Evolutionary conservation across 30 jellyfish, hydroid and myxozoan genomes (phyloP).

Genomic region (Sanderia malayensis): DNA sequence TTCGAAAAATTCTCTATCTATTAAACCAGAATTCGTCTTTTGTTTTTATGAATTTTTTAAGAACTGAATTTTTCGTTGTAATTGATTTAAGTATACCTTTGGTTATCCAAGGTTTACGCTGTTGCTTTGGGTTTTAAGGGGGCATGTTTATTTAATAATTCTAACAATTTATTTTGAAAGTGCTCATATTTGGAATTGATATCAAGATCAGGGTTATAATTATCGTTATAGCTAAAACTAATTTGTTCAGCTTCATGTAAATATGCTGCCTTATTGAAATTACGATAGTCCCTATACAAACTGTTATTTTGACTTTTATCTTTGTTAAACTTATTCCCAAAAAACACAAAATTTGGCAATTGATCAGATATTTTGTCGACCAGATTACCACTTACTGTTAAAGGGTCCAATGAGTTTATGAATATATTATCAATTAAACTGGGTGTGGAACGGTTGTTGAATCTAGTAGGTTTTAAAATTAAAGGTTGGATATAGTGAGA

Average conservation of each 20-base stretch:
- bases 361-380: too few relatives aligned
- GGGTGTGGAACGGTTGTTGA: not conserved
- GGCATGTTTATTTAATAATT: not conserved
- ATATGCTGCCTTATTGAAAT: not conserved
- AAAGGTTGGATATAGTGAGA: not conserved
- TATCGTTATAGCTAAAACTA: not conserved
- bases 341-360: not conserved
- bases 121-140: slow-evolving; percentile 1
- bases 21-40: not conserved
- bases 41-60: not conserved
- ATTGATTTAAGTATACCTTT: not conserved
- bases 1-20: not conserved
- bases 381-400: too few relatives aligned
- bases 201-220: not conserved
- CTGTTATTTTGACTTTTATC: not conserved
- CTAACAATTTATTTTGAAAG: not conserved
- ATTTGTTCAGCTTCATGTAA: not conserved
- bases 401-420: not conserved
- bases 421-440: not conserved
- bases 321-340: not conserved
- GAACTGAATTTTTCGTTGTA: not conserved
- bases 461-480: not conserved
- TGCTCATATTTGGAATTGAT: not conserved
- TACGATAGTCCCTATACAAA: not conserved
- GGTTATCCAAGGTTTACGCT: not conserved